Evolutionary conservation across 2,888 invertebrate genomes (phyloP), one percentile per base, ranked within the genome.

Genomic region (Poecilobothrus nobilitatus): DNA sequence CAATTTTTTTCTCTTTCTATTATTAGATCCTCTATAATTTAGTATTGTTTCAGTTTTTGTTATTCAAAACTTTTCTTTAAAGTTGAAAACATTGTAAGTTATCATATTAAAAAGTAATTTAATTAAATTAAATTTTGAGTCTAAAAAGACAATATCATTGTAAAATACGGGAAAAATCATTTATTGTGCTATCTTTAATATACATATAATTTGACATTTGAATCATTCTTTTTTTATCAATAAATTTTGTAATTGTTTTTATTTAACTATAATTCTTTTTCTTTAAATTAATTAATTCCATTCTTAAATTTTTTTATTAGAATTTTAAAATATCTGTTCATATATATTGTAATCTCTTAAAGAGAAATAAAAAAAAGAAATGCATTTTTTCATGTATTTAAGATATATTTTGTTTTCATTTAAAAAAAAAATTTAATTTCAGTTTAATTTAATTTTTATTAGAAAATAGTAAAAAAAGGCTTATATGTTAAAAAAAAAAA

Each of bases 341-440:
- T 53, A 53, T 44, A 44, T 53, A 53, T 12, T 53, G 53, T 53
- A 53, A 53, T 53, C 53, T 53, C 53, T 53, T 53, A 53, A 53
- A 53, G 53, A 53, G 53, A 53, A 53, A 53, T 53, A 53, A 53
- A 53, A n/a, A 53, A 53, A 12, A 18, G 15, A 18, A 53, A 53
- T 53, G 18, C 15, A 18, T 53, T 53, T 53, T 53, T 12, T 53
- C 18, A 53, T 53, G 53, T 53, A 53, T 18, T 53, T 53, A 53
- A 53, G 53, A 15, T 53, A 53, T 53, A 12, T 53, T 53, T 53
- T 53, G 53, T 53, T 53, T 53, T n/a, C 2, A 53, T n/a, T 53
- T 53, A 2, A 3, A 37, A 4, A 27, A 27, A 27, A 27, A 27
- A 27, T 27, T 27, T 37, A 37, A 37, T 37, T 37, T 37, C 37